These are phyloP conservation scores for Equus quagga DNA, from an alignment of 2,113 vertebrate species.

Conservation along the genomic window DNA sequence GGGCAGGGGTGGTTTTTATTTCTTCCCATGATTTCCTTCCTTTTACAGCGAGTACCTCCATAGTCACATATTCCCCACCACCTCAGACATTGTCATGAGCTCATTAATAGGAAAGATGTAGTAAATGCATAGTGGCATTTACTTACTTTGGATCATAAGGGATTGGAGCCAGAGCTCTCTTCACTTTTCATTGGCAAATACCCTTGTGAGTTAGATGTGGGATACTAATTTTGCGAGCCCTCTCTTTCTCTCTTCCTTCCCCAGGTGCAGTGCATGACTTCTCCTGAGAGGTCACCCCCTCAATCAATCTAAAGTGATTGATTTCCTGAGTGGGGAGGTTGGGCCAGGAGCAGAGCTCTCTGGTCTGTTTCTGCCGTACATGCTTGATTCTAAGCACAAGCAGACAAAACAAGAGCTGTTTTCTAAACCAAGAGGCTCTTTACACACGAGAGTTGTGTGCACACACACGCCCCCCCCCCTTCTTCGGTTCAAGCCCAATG, in stretches of 20 bases:
- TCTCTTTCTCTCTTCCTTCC: not conserved
- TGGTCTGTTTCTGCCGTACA: not conserved
- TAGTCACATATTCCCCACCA: not conserved
- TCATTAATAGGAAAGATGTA: not conserved
- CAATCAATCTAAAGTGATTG: not conserved
- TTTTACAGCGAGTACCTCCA: not conserved
- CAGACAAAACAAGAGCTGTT: not conserved
- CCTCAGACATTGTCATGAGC: not conserved
- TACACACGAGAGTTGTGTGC: fast-evolving
- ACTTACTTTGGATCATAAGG: not conserved
- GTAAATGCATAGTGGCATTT: not conserved
- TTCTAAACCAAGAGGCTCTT: not conserved
- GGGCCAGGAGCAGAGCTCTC: not conserved
- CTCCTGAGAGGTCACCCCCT: not conserved
- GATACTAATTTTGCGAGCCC: not conserved
- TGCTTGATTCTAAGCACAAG: not conserved
- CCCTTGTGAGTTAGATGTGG: not conserved
- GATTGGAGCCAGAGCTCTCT: not conserved
- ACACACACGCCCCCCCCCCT: no score
- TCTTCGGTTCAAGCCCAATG: not conserved
- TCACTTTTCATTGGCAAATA: not conserved
- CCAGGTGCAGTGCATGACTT: not conserved
- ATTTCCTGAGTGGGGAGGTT: no score
- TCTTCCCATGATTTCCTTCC: not conserved
- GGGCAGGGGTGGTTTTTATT: not conserved